phyloP scores from a whole-genome alignment of 1,140 invertebrate genomes.

The Ooceraea biroi region DNA sequence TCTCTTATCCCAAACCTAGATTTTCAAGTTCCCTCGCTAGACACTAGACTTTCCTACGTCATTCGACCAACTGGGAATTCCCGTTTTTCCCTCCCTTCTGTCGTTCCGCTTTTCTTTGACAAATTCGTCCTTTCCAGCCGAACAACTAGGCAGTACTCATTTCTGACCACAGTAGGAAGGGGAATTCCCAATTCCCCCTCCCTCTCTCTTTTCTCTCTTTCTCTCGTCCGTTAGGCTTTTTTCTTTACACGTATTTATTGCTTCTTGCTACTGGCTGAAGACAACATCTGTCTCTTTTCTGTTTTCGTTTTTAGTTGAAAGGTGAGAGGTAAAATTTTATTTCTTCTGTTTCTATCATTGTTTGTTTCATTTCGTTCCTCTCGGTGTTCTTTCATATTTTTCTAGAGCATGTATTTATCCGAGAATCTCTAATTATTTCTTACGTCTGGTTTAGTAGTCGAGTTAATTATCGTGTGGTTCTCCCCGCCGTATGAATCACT shows the following conservation, averaged over 20 bases:
- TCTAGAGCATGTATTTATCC: no score
- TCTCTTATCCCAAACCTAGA: neutral
- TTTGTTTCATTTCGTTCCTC: no score
- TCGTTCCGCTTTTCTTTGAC: neutral
- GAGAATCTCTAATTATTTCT: neutral
- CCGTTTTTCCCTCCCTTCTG: neutral
- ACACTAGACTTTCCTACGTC: neutral
- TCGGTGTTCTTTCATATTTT: no score
- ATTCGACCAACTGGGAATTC: neutral
- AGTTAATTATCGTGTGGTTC: neutral
- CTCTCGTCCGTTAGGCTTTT: neutral
- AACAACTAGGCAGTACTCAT: neutral
- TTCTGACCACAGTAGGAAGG: neutral
- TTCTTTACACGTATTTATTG: no score
- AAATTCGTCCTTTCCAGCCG: neutral
- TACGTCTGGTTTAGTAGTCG: neutral
- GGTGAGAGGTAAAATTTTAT: no score
- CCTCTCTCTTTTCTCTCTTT: neutral
- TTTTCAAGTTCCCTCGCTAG: neutral
- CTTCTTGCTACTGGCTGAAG: no score
- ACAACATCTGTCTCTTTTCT: no score
- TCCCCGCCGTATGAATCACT: constrained; percentile 2
- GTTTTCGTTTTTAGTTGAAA: no score
- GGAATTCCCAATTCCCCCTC: neutral
- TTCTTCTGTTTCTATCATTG: no score